A percentile compares a stretch with the other conserved stretches of the same genome.
phyloP scores from a whole-genome alignment of 2,113 vertebrate species.

The Gnathochromis pfefferi region DNA sequence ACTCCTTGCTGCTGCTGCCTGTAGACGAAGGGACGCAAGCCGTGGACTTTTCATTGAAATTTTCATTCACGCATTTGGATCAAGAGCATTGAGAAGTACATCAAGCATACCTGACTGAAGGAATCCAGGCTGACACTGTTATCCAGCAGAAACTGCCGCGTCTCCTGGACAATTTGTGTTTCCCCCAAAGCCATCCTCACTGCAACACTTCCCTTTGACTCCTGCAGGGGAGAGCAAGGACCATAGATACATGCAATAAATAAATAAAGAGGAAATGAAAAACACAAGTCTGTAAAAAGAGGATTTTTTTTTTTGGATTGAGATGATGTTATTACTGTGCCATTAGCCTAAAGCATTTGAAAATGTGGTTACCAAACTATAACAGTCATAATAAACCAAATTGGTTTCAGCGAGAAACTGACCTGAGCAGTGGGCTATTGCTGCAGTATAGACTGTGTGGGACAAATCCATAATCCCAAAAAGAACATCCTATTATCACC shows the following conservation, averaged over 20 bases:
- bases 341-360: background rate
- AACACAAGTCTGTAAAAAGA: background rate
- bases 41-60: background rate
- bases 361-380: background rate
- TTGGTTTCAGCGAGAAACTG: background rate
- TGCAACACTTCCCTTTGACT: conserved; percentile 86
- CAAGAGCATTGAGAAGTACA: background rate
- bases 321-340: background rate
- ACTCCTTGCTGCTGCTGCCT: conserved; percentile 83
- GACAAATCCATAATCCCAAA: background rate
- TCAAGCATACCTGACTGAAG: conserved; percentile 85
- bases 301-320: background rate
- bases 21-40: background rate
- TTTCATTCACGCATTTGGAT: background rate
- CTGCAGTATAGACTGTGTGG: background rate
- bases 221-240: conserved; percentile 61
- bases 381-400: background rate
- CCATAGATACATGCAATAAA: background rate
- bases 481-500: background rate
- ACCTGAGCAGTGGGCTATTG: background rate
- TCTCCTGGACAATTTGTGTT: conserved; percentile 91
- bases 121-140: conserved; percentile 86
- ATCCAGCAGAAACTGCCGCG: conserved; percentile 85
- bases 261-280: background rate
- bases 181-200: conserved; percentile 94